These are phyloP conservation scores for Rhyacichthys aspro DNA, from an alignment of 2,797 vertebrate species.

Conservation along the genomic window DNA sequence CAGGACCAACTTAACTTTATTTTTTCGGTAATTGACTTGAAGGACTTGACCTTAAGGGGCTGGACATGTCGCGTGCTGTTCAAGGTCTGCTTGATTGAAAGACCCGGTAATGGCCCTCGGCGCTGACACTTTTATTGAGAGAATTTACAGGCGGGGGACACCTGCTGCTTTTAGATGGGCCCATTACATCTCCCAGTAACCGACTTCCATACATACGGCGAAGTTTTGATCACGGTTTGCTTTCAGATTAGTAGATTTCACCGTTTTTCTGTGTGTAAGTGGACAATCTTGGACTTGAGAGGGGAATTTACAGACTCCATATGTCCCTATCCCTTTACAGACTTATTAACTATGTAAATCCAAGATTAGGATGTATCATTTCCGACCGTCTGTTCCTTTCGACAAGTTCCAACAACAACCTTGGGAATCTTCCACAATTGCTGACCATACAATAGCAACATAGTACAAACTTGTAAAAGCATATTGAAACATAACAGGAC, in stretches of 20 bases:
- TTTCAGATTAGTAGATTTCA: slow-evolving; percentile 1
- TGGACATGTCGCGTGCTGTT: slow-evolving; percentile 22
- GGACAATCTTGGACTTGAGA: slow-evolving; percentile 25
- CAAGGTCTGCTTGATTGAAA: slow-evolving; percentile 59
- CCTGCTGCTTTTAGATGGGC: slow-evolving; percentile 59
- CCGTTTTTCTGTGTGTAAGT: not conserved
- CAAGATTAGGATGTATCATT: slow-evolving; percentile 56
- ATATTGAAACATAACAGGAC: not conserved
- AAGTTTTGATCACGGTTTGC: slow-evolving; percentile 16
- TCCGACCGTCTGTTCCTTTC: slow-evolving; percentile 45
- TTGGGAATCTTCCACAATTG: slow-evolving; percentile 24
- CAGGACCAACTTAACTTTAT: slow-evolving; percentile 3
- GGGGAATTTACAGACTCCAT: slow-evolving; percentile 46
- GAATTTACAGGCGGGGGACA: slow-evolving; percentile 54
- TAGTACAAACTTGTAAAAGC: slow-evolving; percentile 1
- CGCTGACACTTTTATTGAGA: slow-evolving; percentile 58
- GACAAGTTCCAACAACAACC: slow-evolving; percentile 17
- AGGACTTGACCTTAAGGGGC: slow-evolving; percentile 9
- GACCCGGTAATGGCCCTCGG: slow-evolving; percentile 40
- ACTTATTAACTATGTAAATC: slow-evolving; percentile 62
- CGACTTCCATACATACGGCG: slow-evolving; percentile 25
- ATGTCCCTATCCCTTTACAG: slow-evolving; percentile 46
- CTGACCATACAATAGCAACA: slow-evolving; percentile 12
- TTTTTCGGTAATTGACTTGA: slow-evolving; percentile 19
- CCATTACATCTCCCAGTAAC: slow-evolving; percentile 35